A percentile compares a stretch with the other conserved stretches of the same genome.
Evolutionary conservation across 2,888 invertebrate genomes (phyloP).

Genomic region (Sesamia inferens): DNA sequence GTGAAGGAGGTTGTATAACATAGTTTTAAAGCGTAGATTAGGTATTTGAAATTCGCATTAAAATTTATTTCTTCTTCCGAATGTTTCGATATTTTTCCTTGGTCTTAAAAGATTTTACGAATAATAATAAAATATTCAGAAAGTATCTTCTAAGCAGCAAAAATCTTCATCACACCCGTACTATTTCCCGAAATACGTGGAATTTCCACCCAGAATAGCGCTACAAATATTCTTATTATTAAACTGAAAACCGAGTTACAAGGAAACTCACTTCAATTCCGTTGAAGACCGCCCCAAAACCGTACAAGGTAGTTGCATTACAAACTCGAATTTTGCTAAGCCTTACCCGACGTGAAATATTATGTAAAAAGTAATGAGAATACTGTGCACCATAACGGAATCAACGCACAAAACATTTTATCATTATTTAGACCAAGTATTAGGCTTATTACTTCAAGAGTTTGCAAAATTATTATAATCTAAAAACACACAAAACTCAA

Average conservation of each 20-base stretch:
- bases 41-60: not conserved
- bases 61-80: not conserved
- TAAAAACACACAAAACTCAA: slow-evolving; percentile 48
- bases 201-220: slow-evolving; percentile 44
- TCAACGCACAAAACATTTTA: slow-evolving; percentile 72
- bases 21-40: not conserved
- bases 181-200: slow-evolving; percentile 36
- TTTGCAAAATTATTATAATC: slow-evolving; percentile 33
- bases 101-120: not conserved
- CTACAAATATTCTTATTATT: slow-evolving; percentile 64
- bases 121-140: not conserved
- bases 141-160: not conserved
- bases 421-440: slow-evolving; percentile 71
- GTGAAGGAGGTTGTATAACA: not conserved
- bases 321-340: slow-evolving; percentile 62
- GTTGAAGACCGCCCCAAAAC: slow-evolving; percentile 58
- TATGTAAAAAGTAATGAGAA: slow-evolving; percentile 73
- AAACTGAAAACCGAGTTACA: slow-evolving; percentile 61
- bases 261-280: slow-evolving; percentile 66
- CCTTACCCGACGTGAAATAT: slow-evolving; percentile 60
- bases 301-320: slow-evolving; percentile 66
- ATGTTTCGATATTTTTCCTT: not conserved
- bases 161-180: slow-evolving; percentile 15
- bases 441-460: slow-evolving; percentile 70
- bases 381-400: slow-evolving; percentile 66